Conservation (phyloP, 2,888 invertebrate species). For the Caenorhabditis zanzibari region DNA sequence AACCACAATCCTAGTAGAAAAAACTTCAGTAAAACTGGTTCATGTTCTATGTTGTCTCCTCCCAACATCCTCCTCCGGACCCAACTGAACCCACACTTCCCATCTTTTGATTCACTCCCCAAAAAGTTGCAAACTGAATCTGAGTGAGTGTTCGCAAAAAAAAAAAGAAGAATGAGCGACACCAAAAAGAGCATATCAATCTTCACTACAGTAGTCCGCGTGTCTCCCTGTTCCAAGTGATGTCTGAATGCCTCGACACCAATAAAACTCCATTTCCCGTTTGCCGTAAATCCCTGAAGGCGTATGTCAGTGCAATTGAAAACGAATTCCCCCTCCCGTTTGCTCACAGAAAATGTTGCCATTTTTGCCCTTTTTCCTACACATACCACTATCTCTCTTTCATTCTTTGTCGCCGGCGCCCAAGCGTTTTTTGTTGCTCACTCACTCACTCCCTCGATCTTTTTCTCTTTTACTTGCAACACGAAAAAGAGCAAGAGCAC, state of each 20-base stretch:
- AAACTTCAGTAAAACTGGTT: background rate
- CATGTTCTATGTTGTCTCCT: background rate
- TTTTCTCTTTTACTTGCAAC: constrained; percentile 20
- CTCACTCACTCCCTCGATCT: constrained; percentile 2
- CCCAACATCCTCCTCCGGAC: background rate
- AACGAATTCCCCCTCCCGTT: constrained; percentile 47
- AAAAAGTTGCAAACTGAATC: constrained; percentile 16
- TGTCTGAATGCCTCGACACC: background rate
- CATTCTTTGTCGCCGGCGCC: constrained; percentile 13
- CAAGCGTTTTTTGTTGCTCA: constrained; percentile 21
- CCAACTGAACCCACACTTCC: background rate
- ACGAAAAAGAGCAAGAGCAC: constrained; percentile 51
- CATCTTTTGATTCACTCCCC: constrained; percentile 36
- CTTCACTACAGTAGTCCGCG: constrained; percentile 53
- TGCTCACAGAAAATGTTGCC: constrained; percentile 35
- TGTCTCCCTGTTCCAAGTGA: background rate
- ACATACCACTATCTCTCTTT: constrained; percentile 30
- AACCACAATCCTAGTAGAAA: background rate
- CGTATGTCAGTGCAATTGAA: constrained; percentile 56
- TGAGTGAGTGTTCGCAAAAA: constrained; percentile 6
- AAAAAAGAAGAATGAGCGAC: background rate
- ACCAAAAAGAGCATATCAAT: constrained; percentile 38
- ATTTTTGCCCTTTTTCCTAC: constrained; percentile 57
- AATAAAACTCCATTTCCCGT: constrained; percentile 23
- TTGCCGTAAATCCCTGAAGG: constrained; percentile 48